These are phyloP conservation scores for Penelope pileata DNA, from an alignment of 2,113 vertebrate genomes.

Conservation along the genomic window DNA sequence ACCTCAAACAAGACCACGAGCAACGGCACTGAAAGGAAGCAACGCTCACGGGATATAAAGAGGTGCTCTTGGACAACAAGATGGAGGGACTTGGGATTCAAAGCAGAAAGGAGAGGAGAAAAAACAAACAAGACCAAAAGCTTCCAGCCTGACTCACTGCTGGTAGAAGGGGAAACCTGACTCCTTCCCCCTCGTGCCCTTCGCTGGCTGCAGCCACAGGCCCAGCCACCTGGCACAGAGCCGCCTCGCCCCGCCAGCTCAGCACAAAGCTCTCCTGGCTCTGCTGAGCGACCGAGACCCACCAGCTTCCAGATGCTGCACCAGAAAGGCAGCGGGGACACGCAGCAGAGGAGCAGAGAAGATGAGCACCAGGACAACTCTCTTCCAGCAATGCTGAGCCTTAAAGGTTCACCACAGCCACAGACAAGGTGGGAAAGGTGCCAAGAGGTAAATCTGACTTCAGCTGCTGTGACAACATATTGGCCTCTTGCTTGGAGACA, in stretches of 20 bases:
- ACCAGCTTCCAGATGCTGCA: not conserved
- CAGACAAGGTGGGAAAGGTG: not conserved
- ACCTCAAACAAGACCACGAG: not conserved
- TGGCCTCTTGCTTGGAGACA: not conserved
- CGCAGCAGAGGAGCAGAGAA: not conserved
- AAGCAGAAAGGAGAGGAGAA: not conserved
- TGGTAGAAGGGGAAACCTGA: not conserved
- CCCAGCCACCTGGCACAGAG: not conserved
- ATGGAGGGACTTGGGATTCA: accelerated
- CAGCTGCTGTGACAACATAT: not conserved
- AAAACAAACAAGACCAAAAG: not conserved
- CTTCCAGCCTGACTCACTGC: not conserved
- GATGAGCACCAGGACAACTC: not conserved
- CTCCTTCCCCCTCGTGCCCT: not conserved
- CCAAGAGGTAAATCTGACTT: accelerated
- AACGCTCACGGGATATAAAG: not conserved
- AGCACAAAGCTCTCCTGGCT: not conserved
- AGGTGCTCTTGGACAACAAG: not conserved
- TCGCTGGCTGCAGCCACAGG: not conserved
- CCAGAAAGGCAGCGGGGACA: not conserved
- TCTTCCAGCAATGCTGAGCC: accelerated
- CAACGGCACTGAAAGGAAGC: accelerated
- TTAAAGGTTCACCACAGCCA: accelerated
- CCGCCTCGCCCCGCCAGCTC: not conserved
- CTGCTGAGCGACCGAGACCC: not conserved